A percentile compares a stretch with the other conserved stretches of the same genome.
These are phyloP conservation scores for Patella vulgata DNA, from an alignment of 1,140 invertebrate species.

Conservation along the genomic window DNA sequence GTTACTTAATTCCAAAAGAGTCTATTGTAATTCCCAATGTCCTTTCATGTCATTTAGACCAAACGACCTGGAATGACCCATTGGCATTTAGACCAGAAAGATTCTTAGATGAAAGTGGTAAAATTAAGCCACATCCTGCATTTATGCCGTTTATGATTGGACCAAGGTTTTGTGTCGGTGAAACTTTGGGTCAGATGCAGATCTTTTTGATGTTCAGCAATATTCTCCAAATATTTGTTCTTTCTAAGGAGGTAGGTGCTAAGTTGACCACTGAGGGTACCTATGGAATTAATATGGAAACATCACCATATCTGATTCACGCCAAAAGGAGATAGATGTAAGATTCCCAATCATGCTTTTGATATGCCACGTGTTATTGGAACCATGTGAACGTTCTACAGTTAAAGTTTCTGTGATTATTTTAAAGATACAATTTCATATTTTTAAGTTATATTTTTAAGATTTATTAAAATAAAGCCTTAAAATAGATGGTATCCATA, in stretches of 20 bases:
- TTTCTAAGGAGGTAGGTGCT: conserved; percentile 31
- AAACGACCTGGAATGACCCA: conserved; percentile 73
- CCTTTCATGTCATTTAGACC: conserved; percentile 50
- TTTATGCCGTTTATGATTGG: conserved; percentile 35
- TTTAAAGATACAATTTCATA: no score
- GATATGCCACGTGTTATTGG: no score
- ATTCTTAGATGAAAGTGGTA: conserved; percentile 53
- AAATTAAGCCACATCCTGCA: conserved; percentile 9
- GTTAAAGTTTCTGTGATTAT: no score
- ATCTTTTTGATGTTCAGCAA: conserved; percentile 21
- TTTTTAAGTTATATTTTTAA: no score
- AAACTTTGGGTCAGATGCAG: conserved; percentile 27
- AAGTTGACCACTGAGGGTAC: not conserved
- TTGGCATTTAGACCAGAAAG: conserved; percentile 77
- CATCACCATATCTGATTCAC: no score
- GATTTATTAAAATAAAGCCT: no score
- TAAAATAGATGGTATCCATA: no score
- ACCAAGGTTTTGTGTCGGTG: conserved; percentile 26
- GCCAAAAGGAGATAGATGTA: no score
- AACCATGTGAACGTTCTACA: no score
- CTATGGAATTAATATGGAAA: no score
- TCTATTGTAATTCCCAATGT: conserved; percentile 46
- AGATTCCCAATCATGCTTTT: no score
- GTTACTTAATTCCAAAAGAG: conserved; percentile 53
- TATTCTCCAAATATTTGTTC: conserved; percentile 28